These are phyloP conservation scores for Philaenus spumarius DNA, from an alignment of 1,140 invertebrate genomes.

Conservation along the genomic window DNA sequence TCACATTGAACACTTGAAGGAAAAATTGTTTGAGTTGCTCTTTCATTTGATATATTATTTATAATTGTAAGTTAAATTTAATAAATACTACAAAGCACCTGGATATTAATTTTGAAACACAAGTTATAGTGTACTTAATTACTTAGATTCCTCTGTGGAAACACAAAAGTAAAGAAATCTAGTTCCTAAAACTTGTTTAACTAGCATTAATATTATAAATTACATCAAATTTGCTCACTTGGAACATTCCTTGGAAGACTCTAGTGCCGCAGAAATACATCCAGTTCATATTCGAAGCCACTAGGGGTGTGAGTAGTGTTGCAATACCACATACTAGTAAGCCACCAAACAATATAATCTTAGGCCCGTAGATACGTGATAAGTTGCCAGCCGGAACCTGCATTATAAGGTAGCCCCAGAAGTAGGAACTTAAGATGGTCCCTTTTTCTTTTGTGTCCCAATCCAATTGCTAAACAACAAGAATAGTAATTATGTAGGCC, in stretches of 20 bases:
- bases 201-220: too few relatives aligned
- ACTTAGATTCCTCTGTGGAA: too few relatives aligned
- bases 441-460: constrained; percentile 44
- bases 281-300: constrained; percentile 47
- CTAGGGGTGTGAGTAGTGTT: constrained; percentile 38
- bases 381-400: constrained; percentile 33
- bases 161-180: too few relatives aligned
- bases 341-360: constrained; percentile 38
- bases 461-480: constrained; percentile 24
- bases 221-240: constrained; percentile 3
- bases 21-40: too few relatives aligned
- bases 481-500: not conserved
- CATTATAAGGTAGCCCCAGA: constrained; percentile 16
- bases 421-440: constrained; percentile 10
- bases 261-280: constrained; percentile 49
- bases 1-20: too few relatives aligned
- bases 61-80: too few relatives aligned
- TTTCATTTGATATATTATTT: too few relatives aligned
- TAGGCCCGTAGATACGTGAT: constrained; percentile 37
- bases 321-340: constrained; percentile 40
- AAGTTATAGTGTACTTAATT: too few relatives aligned
- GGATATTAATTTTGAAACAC: too few relatives aligned
- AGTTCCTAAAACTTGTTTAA: too few relatives aligned
- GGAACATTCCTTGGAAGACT: constrained; percentile 44
- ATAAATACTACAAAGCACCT: too few relatives aligned